These are phyloP conservation scores for Tetramorium parvispinum DNA, from an alignment of 1,140 invertebrate species.

Conservation along the genomic window DNA sequence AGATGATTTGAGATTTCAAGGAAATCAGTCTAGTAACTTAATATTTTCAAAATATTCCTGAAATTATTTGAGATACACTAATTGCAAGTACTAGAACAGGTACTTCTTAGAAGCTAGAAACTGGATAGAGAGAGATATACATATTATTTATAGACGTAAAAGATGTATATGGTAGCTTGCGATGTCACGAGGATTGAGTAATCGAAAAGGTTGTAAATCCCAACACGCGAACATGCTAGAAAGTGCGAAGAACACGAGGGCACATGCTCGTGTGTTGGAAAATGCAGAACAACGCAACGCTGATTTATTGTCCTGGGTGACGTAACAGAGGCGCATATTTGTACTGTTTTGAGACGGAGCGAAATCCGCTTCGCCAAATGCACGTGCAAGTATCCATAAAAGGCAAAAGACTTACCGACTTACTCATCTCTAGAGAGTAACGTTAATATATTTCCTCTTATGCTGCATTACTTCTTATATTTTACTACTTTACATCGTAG, in stretches of 20 bases:
- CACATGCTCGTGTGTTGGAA: slow-evolving; percentile 49
- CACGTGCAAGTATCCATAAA: background rate
- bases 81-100: background rate
- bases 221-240: slow-evolving; percentile 57
- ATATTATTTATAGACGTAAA: slow-evolving; percentile 14
- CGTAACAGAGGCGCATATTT: slow-evolving; percentile 47
- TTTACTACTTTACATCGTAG: background rate
- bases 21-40: background rate
- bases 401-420: background rate
- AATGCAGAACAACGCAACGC: slow-evolving; percentile 65
- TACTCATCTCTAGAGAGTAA: background rate
- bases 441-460: background rate
- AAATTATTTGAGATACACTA: background rate
- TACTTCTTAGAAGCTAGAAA: background rate
- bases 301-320: slow-evolving; percentile 69
- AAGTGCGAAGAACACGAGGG: slow-evolving; percentile 64
- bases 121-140: background rate
- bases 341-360: background rate
- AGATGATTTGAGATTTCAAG: background rate
- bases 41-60: background rate
- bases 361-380: background rate
- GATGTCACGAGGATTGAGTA: slow-evolving; percentile 6
- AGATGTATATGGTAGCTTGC: background rate
- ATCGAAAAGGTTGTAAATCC: slow-evolving; percentile 35
- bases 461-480: background rate